Conservation (phyloP, 2,113 vertebrate species). For the Sitta europaea region DNA sequence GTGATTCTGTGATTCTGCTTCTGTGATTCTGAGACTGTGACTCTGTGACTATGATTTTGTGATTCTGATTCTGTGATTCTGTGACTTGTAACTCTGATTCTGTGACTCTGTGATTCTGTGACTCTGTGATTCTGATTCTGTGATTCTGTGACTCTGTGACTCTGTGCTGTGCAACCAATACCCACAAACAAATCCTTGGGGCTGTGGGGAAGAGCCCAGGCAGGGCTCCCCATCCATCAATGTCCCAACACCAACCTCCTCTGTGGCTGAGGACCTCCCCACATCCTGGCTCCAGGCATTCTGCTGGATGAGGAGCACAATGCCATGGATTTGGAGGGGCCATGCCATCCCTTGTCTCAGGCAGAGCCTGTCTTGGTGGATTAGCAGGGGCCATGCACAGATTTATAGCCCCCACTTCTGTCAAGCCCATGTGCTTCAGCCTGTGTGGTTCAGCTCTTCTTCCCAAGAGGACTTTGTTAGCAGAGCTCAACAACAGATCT, state of each 20-base stretch:
- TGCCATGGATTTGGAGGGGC: neutral
- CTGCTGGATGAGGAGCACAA: neutral
- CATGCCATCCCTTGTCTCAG: neutral
- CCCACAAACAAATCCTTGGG: accelerated
- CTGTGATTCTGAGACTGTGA: neutral
- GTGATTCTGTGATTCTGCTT: neutral
- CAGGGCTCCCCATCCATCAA: neutral
- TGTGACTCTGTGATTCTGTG: neutral
- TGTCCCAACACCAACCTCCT: neutral
- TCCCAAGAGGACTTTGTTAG: neutral
- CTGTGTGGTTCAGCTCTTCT: neutral
- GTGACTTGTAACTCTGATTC: neutral
- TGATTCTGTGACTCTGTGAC: neutral
- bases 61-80: too few relatives aligned
- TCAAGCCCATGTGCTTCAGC: neutral
- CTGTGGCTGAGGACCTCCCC: neutral
- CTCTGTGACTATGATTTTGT: too few relatives aligned
- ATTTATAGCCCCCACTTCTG: neutral
- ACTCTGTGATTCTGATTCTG: neutral
- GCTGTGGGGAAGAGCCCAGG: neutral
- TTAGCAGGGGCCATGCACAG: neutral
- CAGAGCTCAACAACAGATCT: neutral
- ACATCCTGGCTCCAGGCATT: neutral
- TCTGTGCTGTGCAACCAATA: neutral
- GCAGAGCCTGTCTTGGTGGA: neutral